Conservation (phyloP, 2,888 invertebrate genomes). For the Cartodere bifasciata region DNA sequence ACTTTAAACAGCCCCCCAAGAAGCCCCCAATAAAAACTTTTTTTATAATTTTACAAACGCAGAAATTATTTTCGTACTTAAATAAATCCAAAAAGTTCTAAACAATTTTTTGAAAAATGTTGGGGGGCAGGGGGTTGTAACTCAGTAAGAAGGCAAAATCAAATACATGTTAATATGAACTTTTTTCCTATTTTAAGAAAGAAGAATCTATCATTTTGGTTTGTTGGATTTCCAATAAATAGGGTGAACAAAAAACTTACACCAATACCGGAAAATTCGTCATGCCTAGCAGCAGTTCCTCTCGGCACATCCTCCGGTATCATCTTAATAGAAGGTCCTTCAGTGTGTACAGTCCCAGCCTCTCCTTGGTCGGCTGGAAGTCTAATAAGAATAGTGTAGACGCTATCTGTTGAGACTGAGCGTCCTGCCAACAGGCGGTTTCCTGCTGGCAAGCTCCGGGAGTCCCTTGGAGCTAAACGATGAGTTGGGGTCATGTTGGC, state of each 20-base stretch:
- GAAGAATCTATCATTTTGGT: too few relatives aligned
- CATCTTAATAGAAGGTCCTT: constrained; percentile 73
- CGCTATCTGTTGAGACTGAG: constrained; percentile 57
- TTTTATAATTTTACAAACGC: too few relatives aligned
- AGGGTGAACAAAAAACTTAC: not conserved
- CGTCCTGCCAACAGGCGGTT: constrained; percentile 47
- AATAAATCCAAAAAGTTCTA: too few relatives aligned
- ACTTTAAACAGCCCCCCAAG: too few relatives aligned
- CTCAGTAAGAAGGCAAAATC: too few relatives aligned
- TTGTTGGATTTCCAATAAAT: too few relatives aligned
- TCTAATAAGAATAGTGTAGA: constrained; percentile 87
- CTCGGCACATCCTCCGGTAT: constrained; percentile 45
- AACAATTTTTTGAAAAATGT: too few relatives aligned
- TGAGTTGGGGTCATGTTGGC: constrained; percentile 33
- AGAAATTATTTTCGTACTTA: too few relatives aligned
- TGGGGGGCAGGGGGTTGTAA: too few relatives aligned
- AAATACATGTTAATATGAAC: too few relatives aligned
- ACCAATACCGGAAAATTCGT: constrained; percentile 32
- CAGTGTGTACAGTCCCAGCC: constrained; percentile 28
- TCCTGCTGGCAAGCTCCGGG: constrained; percentile 49
- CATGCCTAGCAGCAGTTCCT: constrained; percentile 30
- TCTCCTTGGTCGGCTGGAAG: constrained; percentile 42
- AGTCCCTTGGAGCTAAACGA: constrained; percentile 40
- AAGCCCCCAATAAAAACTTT: too few relatives aligned
- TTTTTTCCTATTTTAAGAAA: too few relatives aligned